Base-by-base conservation (phyloP, 2,888 invertebrate genomes). In the Coleophora flavipennella region DNA sequence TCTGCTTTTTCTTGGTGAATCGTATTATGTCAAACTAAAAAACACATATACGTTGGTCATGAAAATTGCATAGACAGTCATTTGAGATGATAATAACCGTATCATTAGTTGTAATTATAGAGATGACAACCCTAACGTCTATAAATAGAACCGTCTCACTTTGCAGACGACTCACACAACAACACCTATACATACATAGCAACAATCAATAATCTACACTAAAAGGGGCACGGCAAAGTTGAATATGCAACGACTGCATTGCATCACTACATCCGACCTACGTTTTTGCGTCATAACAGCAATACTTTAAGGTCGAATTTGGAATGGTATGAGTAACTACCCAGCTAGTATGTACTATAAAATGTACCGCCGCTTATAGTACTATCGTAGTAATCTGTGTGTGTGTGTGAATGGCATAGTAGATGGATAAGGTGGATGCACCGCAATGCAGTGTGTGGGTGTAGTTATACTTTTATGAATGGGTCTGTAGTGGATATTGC, bases 291-390 rank as follows among this genome's bases (percentile, higher is more conserved):
- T 12, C 13, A 14, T 27, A 26, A 8, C 35, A 8, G 3, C n/a
- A 13, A 8, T 7, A 3, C 6, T n/a, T 34, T 34, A 28, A 34
- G 31, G 64, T 60, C 39, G 50, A 48, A 48, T 59, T 49, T 62
- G 36, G 45, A 41, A 37, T 49, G 57, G 58, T 33, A 48, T 44
- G n/a, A n/a, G n/a, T n/a, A n/a, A n/a, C n/a, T n/a, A 56, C 42
- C 44, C 49, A 69, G 67, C 67, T 77, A 69, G 71, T 68, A 71
- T 71, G 71, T 73, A 71, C 20, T 20, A 20, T 3, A 4, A 75
- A 77, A 76, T 74, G 72, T 67, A 73, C 66, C 69, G 58, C 72
- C 74, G 67, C 68, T 80, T 79, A 77, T 80, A 80, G 80, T 81
- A 79, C 72, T 71, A 74, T 68, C 71, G 75, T 78, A 77, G 79